These are phyloP conservation scores for Nephrotoma flavescens DNA, from an alignment of 2,888 invertebrate species.

Conservation along the genomic window DNA sequence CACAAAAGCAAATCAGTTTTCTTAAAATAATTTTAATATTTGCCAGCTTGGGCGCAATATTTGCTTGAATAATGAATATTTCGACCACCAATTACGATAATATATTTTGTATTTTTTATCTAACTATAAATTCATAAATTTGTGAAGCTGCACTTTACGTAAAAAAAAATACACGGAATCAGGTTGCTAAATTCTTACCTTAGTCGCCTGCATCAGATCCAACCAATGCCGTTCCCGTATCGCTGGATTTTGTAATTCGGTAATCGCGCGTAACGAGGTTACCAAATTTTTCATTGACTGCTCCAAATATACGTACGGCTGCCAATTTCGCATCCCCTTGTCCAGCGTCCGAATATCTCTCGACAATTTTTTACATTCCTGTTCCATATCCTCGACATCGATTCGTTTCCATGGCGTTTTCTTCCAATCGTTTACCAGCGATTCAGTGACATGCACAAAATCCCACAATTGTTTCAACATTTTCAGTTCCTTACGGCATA, in stretches of 20 bases:
- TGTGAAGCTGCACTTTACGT: too few species aligned
- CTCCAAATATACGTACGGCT: constrained; percentile 65
- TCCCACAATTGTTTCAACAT: constrained; percentile 70
- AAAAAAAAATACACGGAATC: too few species aligned
- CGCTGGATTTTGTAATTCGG: constrained; percentile 87
- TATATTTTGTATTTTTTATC: too few species aligned
- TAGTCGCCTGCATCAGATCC: constrained; percentile 84
- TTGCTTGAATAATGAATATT: too few species aligned
- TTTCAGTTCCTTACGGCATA: constrained; percentile 61
- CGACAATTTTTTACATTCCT: constrained; percentile 83
- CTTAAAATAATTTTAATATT: too few species aligned
- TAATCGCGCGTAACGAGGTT: constrained; percentile 82
- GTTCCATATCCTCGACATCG: constrained; percentile 87
- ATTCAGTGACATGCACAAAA: constrained; percentile 64
- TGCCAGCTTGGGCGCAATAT: too few species aligned
- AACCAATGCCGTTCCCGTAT: constrained; percentile 90
- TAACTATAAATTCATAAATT: too few species aligned
- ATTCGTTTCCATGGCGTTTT: constrained; percentile 86
- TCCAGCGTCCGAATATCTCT: constrained; percentile 69
- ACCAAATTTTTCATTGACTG: constrained; percentile 78
- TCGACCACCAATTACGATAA: too few species aligned
- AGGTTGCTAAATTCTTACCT: constrained; percentile 35
- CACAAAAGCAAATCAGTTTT: too few species aligned
- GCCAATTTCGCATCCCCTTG: constrained; percentile 65
- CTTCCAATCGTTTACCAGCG: constrained; percentile 83